Conservation (phyloP, 2,113 vertebrate species). For the Deroptyus accipitrinus region DNA sequence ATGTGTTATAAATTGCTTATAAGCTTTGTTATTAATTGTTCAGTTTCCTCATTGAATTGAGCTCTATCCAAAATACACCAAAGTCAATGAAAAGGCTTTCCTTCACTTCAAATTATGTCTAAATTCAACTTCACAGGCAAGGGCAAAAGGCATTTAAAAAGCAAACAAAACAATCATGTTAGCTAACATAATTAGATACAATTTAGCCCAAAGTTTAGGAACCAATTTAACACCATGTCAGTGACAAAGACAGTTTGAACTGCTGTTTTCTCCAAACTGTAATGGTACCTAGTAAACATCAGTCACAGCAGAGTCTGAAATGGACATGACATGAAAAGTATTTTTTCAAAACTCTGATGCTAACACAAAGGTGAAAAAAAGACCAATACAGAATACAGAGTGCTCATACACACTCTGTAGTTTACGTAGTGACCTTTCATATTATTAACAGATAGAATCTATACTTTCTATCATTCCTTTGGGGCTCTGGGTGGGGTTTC, state of each 20-base stretch:
- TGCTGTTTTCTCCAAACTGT: background rate
- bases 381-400: background rate
- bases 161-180: background rate
- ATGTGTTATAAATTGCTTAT: background rate
- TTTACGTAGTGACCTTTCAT: background rate
- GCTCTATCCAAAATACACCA: background rate
- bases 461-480: background rate
- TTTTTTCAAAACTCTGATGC: background rate
- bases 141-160: background rate
- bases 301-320: background rate
- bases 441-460: background rate
- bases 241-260: background rate
- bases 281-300: background rate
- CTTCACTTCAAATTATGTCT: background rate
- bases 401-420: background rate
- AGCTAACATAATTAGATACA: background rate
- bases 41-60: background rate
- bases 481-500: rapidly evolving
- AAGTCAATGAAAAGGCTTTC: background rate
- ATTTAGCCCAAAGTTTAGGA: background rate
- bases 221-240: background rate
- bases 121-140: background rate
- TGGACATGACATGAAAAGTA: background rate
- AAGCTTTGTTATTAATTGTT: background rate
- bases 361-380: background rate